These are phyloP conservation scores for Cantharis lateralis DNA, from an alignment of 2,888 invertebrate genomes.

Conservation along the genomic window DNA sequence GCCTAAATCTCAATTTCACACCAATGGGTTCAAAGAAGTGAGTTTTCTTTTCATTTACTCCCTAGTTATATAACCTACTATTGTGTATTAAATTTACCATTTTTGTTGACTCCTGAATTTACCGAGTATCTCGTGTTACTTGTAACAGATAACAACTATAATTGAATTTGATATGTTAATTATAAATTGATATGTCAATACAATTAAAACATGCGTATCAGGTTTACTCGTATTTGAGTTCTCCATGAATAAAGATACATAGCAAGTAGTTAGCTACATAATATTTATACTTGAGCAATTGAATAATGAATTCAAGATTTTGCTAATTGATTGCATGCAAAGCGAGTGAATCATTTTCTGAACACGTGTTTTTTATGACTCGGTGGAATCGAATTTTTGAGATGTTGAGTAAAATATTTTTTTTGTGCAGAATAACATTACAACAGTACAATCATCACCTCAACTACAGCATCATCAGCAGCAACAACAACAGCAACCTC, in stretches of 20 bases:
- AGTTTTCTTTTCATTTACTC: slow-evolving; percentile 1
- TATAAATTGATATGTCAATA: not conserved
- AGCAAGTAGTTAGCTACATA: not conserved
- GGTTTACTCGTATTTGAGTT: not conserved
- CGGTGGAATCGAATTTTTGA: not conserved
- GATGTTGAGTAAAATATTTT: not conserved
- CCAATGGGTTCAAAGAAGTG: slow-evolving; percentile 48
- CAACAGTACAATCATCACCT: not conserved
- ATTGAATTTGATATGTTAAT: not conserved
- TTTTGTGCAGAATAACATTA: not conserved
- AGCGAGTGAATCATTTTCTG: not conserved
- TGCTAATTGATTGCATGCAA: not conserved
- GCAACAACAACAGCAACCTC: slow-evolving; percentile 4
- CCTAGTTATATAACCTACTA: too few relatives aligned
- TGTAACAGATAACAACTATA: not conserved
- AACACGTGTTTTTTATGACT: not conserved
- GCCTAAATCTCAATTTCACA: slow-evolving; percentile 2
- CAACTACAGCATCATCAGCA: slow-evolving; percentile 1
- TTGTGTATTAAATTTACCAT: not conserved
- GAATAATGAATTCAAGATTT: not conserved
- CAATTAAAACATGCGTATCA: not conserved
- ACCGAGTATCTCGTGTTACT: not conserved
- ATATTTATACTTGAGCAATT: not conserved
- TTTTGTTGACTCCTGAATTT: too few relatives aligned
- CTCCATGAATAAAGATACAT: not conserved